Evolutionary conservation across 2,888 invertebrate species (phyloP), one percentile per base, ranked within the genome.

Genomic region (Melieria picta): DNA sequence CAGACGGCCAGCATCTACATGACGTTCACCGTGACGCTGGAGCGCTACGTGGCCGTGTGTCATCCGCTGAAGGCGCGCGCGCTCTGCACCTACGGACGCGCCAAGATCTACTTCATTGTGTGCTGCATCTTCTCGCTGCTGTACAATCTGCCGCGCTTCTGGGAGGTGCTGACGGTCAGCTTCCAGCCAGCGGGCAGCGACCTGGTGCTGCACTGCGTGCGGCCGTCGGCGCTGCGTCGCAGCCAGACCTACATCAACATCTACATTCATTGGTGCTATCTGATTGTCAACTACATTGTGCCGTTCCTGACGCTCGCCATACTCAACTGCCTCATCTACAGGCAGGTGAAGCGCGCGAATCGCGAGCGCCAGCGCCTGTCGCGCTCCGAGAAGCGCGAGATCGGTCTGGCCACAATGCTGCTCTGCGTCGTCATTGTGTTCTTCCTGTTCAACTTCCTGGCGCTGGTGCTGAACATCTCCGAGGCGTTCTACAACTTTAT

Each of bases 1-100:
- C 97, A 98, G 88, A 97, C 97, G 75, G 95, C 96, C 74, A 96
- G 97, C 66, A 96, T 97, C 70, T 98, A 98, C 89, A 90, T 98
- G 82, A 94, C 94, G 61, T 89, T 94, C 73, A 96, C 95, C 75
- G 95, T 97, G 71, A 96, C 97, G 0, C 89, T 97, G 80, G 98
- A 98, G 86, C 91, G 98, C 69, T 99, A 97, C 89, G 96, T 98
- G 75, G 97, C 97, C 4, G 95, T 96, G 48, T 95, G 95, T 83
- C 94, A 94, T 84, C 98, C 98, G 0, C 89, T 98, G 65, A 91
- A 92, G 76, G 97, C 97, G 2, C 90, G 95, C 68, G 94, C 95
- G 3, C 90, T 97, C 79, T 98, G 98, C 88, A 98, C 98, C 4
- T 95, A 96, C 81, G 92, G 93, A 63, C 90, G 93, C 75, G 98